Evolutionary conservation across 2,113 vertebrate species (phyloP).

Genomic region (Ginglymostoma cirratum): DNA sequence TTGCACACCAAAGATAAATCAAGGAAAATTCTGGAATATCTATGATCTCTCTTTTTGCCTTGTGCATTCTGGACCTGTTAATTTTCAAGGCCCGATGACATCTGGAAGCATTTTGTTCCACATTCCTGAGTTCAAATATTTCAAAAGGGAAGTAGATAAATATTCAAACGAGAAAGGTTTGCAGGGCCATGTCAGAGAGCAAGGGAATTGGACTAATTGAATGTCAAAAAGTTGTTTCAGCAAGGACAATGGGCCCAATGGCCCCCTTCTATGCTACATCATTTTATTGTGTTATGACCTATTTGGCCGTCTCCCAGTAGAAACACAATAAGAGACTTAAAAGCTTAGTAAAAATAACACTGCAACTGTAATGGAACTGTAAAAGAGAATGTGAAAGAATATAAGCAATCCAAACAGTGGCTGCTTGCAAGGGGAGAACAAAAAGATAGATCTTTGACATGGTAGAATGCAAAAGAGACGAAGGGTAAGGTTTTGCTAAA

Average conservation of each 20-base stretch:
- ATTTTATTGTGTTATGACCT: neutral
- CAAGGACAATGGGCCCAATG: neutral
- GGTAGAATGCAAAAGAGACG: neutral
- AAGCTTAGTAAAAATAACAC: neutral
- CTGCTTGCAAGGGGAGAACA: neutral
- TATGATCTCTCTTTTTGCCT: neutral
- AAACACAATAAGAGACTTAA: neutral
- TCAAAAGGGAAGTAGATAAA: neutral
- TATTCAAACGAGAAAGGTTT: neutral
- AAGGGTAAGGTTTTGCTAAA: neutral
- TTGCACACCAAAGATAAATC: neutral
- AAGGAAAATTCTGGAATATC: neutral
- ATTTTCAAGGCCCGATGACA: neutral
- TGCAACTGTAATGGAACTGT: neutral
- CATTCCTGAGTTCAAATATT: neutral
- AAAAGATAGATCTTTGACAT: neutral
- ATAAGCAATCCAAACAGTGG: neutral
- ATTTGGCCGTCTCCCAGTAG: neutral
- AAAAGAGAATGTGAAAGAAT: neutral
- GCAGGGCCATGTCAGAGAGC: neutral
- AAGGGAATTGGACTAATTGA: neutral
- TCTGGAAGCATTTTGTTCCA: neutral
- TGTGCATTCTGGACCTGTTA: neutral
- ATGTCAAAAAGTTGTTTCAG: neutral
- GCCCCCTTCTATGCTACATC: neutral